These are phyloP conservation scores for Ivindomyrus marchei DNA, from an alignment of 2,113 vertebrate species.

Conservation along the genomic window DNA sequence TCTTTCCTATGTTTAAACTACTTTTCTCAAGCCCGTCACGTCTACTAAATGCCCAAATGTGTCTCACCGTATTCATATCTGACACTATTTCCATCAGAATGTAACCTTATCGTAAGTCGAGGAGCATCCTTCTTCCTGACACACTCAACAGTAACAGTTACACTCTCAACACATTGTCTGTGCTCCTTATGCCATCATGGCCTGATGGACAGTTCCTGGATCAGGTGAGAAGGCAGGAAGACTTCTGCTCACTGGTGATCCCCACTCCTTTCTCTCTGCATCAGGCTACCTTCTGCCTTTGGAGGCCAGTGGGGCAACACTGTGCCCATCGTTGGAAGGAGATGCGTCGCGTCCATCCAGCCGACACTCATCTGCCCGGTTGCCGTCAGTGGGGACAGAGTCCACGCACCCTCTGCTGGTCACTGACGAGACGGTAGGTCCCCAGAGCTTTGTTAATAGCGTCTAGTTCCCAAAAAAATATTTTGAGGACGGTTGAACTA, in stretches of 20 bases:
- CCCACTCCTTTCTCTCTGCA: conserved; percentile 43
- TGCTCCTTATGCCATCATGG: not conserved
- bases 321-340: conserved; percentile 85
- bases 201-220: not conserved
- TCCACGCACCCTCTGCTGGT: conserved; percentile 88
- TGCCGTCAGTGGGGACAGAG: conserved; percentile 91
- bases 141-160: not conserved
- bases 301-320: conserved; percentile 80
- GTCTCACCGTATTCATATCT: not conserved
- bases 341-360: conserved; percentile 87
- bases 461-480: not conserved
- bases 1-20: not conserved
- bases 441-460: not conserved
- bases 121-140: not conserved
- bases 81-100: not conserved
- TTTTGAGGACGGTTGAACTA: not conserved
- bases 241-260: not conserved
- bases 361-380: conserved; percentile 83
- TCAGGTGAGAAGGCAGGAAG: not conserved
- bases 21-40: not conserved
- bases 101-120: not conserved
- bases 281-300: conserved; percentile 78
- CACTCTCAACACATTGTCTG: not conserved
- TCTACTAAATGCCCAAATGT: not conserved
- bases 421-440: conserved; percentile 76